Evolutionary conservation across 2,113 vertebrate species (phyloP), one percentile per base, ranked within the genome.

Genomic region (Aleadryas rufinucha): DNA sequence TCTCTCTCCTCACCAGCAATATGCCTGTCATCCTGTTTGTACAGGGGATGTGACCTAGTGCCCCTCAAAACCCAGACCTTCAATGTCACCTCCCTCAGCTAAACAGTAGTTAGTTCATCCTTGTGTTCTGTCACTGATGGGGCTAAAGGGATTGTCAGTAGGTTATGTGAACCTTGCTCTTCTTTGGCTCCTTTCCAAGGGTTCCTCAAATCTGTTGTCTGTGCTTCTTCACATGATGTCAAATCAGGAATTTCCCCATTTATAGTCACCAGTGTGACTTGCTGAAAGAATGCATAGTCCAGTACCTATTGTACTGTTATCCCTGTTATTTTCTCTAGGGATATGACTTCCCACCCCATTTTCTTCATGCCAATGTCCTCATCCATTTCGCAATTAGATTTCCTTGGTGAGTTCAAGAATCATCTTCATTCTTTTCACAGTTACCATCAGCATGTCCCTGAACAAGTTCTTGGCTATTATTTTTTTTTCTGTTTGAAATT

Each of bases 301-400:
- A 47, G 13, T 71, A 93, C 47, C 84, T 93, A 84, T 71, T 92
- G 52, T 92, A 28, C 52, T 71, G 78, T 57, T 83, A 76, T 76
- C 74, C 87, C n/a, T 60, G 50, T 54, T 68, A 71, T 95, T 95
- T 96, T 93, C 86, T 95, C 56, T 24, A 81, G 44, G 39, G 80
- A 95, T 90, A 66, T 68, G 86, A 89, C 81, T 84, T 95, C 21
- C 65, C 31, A 87, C 87, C 84, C 39, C 56, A 78, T 97, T 95
- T 93, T 95, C 76, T 92, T 96, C 94, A 64, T 92, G 80, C 64
- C 89, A 71, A 82, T 92, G 94, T 95, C 88, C 59, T 94, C 83
- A 94, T 90, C 22, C 31, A 56, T 96, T 93, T 96, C 5, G 5
- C 83, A 97, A 92, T 93, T 89, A 26, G 42, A 95, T 97, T 87